Conservation (phyloP, 2,888 invertebrate genomes). For the Apomyelois bistriatella region DNA sequence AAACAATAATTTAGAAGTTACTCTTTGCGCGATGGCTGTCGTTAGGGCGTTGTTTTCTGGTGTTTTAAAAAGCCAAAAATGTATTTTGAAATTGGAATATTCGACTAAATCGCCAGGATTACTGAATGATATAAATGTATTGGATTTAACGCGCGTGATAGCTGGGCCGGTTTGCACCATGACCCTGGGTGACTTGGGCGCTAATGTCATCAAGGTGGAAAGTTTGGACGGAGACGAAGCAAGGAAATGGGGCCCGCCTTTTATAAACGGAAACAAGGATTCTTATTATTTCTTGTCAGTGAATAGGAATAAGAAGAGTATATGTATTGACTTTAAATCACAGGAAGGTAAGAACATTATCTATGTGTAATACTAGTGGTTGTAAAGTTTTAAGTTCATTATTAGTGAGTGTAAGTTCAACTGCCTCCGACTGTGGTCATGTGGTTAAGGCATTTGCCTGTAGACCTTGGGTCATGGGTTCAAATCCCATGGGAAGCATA, state of each 20-base stretch:
- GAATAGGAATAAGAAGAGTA: constrained; percentile 96
- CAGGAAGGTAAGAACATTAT: constrained; percentile 71
- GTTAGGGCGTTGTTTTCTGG: constrained; percentile 27
- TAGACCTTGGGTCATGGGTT: too few species aligned
- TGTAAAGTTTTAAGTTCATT: too few species aligned
- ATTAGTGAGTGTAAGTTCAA: too few species aligned
- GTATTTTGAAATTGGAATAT: constrained; percentile 30
- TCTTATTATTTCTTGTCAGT: constrained; percentile 91
- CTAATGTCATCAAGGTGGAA: constrained; percentile 96
- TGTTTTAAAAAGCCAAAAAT: constrained; percentile 29
- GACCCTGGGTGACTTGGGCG: constrained; percentile 95
- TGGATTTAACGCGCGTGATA: constrained; percentile 92
- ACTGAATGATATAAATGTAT: constrained; percentile 84
- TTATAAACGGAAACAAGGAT: constrained; percentile 82
- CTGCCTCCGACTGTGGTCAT: too few species aligned
- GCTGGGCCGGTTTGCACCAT: constrained; percentile 98
- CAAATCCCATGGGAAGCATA: too few species aligned
- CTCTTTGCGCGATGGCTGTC: constrained; percentile 30
- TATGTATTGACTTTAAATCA: constrained; percentile 91
- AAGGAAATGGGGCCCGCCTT: constrained; percentile 96
- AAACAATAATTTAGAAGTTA: constrained; percentile 13
- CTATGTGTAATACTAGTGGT: not conserved
- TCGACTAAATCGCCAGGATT: constrained; percentile 71
- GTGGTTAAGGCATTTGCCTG: too few species aligned
- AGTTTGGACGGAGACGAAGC: constrained; percentile 91